These are phyloP conservation scores for Metallyticus violacea DNA, from an alignment of 2,888 invertebrate genomes.

Conservation along the genomic window DNA sequence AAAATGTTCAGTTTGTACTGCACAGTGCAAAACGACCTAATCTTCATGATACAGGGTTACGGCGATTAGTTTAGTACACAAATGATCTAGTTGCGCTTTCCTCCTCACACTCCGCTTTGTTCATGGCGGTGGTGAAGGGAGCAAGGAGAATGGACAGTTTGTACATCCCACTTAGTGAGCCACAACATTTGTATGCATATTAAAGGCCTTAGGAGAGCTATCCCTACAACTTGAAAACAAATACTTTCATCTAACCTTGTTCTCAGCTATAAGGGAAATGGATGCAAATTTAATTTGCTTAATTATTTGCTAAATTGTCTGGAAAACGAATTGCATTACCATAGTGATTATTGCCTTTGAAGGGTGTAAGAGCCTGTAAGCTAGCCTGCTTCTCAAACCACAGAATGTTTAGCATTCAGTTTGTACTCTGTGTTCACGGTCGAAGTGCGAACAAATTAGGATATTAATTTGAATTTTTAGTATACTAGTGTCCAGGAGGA, in stretches of 20 bases:
- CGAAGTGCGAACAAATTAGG: background rate
- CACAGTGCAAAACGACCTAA: too few species aligned
- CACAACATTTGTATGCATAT: background rate
- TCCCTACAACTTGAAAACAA: background rate
- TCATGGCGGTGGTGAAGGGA: background rate
- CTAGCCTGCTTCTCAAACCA: background rate
- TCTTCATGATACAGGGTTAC: too few species aligned
- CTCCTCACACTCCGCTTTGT: background rate
- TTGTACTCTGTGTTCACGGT: background rate
- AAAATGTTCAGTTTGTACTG: too few species aligned
- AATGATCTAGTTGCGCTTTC: too few species aligned
- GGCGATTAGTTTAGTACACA: background rate
- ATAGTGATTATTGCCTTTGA: background rate
- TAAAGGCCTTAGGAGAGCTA: background rate
- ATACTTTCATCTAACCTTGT: background rate
- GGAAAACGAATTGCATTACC: background rate
- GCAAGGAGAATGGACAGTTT: background rate
- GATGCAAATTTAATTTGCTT: background rate
- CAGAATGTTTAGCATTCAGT: background rate
- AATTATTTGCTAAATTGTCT: background rate
- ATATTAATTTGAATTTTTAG: background rate
- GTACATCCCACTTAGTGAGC: background rate
- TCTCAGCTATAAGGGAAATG: background rate
- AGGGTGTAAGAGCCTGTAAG: background rate
- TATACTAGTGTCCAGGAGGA: too few species aligned